A percentile compares a stretch with the other conserved stretches of the same genome.
Conservation (phyloP, 1,140 invertebrate genomes). For the Drosophila carrolli region DNA sequence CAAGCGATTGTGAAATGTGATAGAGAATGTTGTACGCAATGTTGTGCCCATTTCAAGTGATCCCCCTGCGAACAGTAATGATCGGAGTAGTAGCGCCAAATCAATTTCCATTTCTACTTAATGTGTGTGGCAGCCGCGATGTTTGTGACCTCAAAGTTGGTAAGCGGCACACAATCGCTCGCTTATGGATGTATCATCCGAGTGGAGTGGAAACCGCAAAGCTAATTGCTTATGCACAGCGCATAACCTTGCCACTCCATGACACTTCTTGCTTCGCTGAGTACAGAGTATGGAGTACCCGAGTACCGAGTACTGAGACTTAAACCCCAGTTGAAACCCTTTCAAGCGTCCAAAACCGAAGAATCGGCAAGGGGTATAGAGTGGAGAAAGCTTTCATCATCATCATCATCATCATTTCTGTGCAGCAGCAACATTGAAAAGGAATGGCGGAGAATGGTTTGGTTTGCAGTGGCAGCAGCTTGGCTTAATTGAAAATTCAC, state of each 20-base stretch:
- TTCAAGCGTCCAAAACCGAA: constrained; percentile 3
- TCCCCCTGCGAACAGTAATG: constrained; percentile 11
- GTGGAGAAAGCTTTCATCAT: constrained; percentile 56
- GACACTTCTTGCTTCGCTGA: constrained; percentile 62
- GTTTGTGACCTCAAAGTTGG: constrained; percentile 47
- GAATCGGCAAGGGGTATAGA: constrained; percentile 8
- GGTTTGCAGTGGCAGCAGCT: constrained; percentile 17
- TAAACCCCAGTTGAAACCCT: constrained; percentile 15
- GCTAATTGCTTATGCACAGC: constrained; percentile 79
- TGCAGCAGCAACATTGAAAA: constrained; percentile 37
- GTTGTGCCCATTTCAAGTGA: constrained; percentile 17
- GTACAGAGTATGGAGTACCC: not conserved
- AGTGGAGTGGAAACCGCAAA: constrained; percentile 56
- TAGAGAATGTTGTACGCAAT: constrained; percentile 9
- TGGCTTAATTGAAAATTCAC: constrained; percentile 80
- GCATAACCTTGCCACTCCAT: constrained; percentile 79
- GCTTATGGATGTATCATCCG: constrained; percentile 8
- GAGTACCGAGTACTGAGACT: constrained; percentile 3
- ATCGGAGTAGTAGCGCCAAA: constrained; percentile 38
- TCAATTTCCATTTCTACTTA: constrained; percentile 54
- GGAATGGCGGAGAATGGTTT: constrained; percentile 23
- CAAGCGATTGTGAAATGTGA: constrained; percentile 18
- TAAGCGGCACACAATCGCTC: not conserved
- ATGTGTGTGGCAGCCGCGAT: not conserved
- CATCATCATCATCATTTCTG: constrained; percentile 16